Base-by-base conservation (phyloP, 2,797 vertebrate genomes). In the Sebastes aleutianus region DNA sequence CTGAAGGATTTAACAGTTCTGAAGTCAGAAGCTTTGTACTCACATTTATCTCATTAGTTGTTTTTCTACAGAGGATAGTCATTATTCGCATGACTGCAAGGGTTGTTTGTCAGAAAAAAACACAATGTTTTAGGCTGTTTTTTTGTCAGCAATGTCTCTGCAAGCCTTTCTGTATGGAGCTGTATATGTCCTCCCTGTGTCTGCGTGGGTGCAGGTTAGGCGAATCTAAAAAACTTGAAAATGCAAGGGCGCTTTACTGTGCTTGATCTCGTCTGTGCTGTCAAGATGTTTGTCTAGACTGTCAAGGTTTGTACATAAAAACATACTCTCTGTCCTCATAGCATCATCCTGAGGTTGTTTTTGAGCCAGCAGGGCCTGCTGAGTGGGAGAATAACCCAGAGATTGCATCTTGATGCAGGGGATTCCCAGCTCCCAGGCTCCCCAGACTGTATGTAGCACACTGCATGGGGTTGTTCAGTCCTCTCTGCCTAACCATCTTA, bases 351-450 rank as follows among this genome's bases (percentile, higher is more conserved):
- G 27, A 77, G 76, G 70, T 79, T 89, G 77, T 80, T 79, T 82
- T 73, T 64, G 22, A 84, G 71, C 65, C 80, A 64, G 50, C 70
- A 43, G 70, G 74, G 18, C 62, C 29, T 27, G 62, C 83, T 70
- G 81, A 86, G 70, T 79, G 76, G 34, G 65, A 78, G 82, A 87
- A 78, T 70, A 83, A 86, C 85, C 81, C 78, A 77, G 78, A 93
- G 93, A 94, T 94, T 84, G 83, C 71, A 92, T 94, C 91, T 92
- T 47, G 36, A 83, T 93, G 85, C 70, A 73, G 85, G 93, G 94
- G 88, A 93, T 93, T 94, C 92, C 94, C 90, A 78, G 70, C 88
- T 88, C 50, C 71, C 4, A 70, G 78, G 65, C 70, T 86, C 74
- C 82, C 81, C 74, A 58, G 80, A 74, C 85, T 83, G 22, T 72